A percentile compares a stretch with the other conserved stretches of the same genome.
phyloP scores from a whole-genome alignment of 2,113 vertebrate species.

The Nesoenas mayeri region DNA sequence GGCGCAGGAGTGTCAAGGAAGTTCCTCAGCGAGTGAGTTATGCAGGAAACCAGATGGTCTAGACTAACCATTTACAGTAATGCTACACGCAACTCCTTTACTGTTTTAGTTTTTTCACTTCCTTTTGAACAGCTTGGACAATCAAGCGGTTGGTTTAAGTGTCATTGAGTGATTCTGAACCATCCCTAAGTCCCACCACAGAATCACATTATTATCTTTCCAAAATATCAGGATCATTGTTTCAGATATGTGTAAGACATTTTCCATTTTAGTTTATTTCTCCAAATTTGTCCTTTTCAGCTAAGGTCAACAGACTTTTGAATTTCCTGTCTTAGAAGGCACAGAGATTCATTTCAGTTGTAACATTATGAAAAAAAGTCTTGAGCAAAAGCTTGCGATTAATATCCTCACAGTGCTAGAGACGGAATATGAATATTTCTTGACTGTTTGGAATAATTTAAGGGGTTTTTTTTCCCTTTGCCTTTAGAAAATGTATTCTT shows the following conservation, averaged over 20 bases:
- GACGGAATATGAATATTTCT: neutral
- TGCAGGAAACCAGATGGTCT: neutral
- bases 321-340: neutral
- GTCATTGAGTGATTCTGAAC: neutral
- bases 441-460: neutral
- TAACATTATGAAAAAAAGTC: neutral
- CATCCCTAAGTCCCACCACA: neutral
- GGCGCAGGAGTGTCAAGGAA: neutral
- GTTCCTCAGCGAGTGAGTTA: neutral
- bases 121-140: neutral
- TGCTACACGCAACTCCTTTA: neutral
- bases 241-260: neutral
- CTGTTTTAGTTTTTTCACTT: neutral
- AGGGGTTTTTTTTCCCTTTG: neutral
- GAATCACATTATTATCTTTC: neutral
- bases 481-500: neutral
- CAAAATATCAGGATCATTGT: neutral
- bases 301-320: neutral
- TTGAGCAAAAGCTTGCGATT: neutral
- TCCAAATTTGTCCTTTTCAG: neutral
- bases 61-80: neutral
- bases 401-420: neutral
- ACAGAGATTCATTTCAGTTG: neutral
- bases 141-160: neutral
- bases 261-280: neutral